These are phyloP conservation scores for Cladorhizidae sp. DNA, from an alignment of 37 sponge, comb jelly and placozoan genomes.

Conservation along the genomic window DNA sequence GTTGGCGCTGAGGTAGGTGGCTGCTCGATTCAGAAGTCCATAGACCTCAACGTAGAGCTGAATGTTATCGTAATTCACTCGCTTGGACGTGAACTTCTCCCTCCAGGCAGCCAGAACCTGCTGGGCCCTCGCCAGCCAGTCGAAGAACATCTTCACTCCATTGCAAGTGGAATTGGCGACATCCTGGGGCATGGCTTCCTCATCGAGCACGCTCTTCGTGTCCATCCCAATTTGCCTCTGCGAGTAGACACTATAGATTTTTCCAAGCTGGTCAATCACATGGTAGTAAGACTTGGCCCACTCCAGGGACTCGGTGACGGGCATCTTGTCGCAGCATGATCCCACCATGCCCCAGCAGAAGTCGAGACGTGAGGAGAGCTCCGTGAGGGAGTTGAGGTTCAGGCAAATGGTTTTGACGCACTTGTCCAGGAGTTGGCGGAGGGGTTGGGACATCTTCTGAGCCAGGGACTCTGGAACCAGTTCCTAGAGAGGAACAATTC, in stretches of 20 bases:
- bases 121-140: conserved; percentile 45
- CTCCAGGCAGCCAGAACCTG: conserved; percentile 38
- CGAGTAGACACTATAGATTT: conserved; percentile 39
- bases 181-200: conserved; percentile 24
- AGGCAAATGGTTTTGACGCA: conserved; percentile 29
- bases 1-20: conserved; percentile 13
- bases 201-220: neutral
- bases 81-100: conserved; percentile 3
- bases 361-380: conserved; percentile 24
- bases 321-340: conserved; percentile 43
- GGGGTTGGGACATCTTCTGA: conserved; percentile 12
- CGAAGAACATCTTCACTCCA: conserved; percentile 35
- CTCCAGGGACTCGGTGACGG: conserved; percentile 21
- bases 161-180: neutral
- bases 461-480: conserved; percentile 45
- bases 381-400: conserved; percentile 12
- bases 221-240: neutral
- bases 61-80: conserved; percentile 47
- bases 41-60: conserved; percentile 19
- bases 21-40: conserved; percentile 24
- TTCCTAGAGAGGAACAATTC: conserved; percentile 9
- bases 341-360: conserved; percentile 56
- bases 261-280: conserved; percentile 38
- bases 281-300: conserved; percentile 29
- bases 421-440: conserved; percentile 26